These are phyloP conservation scores for Microtus richardsoni DNA, from an alignment of 2,113 vertebrate genomes.

Conservation along the genomic window DNA sequence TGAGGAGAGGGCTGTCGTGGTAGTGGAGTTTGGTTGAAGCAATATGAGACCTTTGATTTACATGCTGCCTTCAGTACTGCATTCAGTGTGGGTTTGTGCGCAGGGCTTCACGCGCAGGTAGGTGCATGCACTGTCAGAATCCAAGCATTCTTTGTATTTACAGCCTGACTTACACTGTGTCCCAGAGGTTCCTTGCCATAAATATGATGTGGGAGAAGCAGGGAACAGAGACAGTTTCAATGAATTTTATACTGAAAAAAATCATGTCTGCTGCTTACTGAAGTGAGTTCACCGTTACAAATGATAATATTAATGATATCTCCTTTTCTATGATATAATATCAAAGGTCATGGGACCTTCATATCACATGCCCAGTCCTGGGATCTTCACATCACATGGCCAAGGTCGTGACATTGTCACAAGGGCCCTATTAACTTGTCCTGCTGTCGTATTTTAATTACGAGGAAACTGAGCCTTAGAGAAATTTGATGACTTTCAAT, in stretches of 20 bases:
- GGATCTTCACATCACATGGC: not conserved
- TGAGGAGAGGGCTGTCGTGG: not conserved
- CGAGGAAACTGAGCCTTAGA: not conserved
- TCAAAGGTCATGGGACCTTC: not conserved
- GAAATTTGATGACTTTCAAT: not conserved
- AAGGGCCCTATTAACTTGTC: not conserved
- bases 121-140: not conserved
- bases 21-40: not conserved
- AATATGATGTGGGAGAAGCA: slow-evolving; percentile 16
- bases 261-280: not conserved
- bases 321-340: not conserved
- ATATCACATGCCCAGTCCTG: not conserved
- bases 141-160: not conserved
- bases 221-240: not conserved
- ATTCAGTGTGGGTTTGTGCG: not conserved
- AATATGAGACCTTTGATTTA: not conserved
- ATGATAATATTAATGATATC: not conserved
- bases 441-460: not conserved
- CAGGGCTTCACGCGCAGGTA: not conserved
- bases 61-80: not conserved
- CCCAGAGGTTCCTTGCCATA: not conserved
- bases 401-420: not conserved
- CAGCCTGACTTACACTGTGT: not conserved
- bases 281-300: not conserved
- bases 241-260: not conserved